phyloP scores from a whole-genome alignment of 2,888 invertebrate genomes.

The Chloroclystis v-ata region DNA sequence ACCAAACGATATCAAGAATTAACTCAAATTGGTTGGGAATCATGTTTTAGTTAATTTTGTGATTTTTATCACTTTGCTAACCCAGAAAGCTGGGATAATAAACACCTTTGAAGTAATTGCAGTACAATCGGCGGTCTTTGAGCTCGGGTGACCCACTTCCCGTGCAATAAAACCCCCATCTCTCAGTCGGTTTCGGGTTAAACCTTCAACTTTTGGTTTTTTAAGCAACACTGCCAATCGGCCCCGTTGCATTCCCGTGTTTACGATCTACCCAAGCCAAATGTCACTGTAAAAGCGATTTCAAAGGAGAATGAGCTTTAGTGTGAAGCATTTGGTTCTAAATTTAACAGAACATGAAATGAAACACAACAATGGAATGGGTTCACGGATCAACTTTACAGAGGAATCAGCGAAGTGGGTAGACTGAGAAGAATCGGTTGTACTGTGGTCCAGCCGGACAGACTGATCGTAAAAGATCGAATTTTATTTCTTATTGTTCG shows the following conservation, averaged over 20 bases:
- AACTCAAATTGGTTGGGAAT: too few relatives aligned
- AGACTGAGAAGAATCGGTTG: conserved; percentile 27
- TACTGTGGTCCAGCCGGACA: conserved; percentile 46
- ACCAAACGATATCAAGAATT: too few relatives aligned
- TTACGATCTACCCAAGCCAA: conserved; percentile 9
- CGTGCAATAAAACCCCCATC: conserved; percentile 61
- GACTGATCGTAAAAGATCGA: conserved; percentile 68
- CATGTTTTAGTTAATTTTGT: too few relatives aligned
- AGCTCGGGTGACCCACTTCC: conserved; percentile 63
- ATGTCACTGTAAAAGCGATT: background rate
- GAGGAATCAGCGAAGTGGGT: background rate
- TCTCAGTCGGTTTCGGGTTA: conserved; percentile 54
- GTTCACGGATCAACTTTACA: background rate
- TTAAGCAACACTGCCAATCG: conserved; percentile 47
- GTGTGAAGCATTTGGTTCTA: background rate
- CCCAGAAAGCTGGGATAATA: background rate
- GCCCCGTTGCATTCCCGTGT: conserved; percentile 66
- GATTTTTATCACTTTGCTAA: background rate
- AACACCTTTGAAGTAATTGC: conserved; percentile 25
- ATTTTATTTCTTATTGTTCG: conserved; percentile 78
- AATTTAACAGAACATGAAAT: background rate
- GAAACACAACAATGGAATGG: background rate
- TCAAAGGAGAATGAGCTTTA: conserved; percentile 4
- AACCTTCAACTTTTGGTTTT: conserved; percentile 54
- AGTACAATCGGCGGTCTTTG: conserved; percentile 33